Evolutionary conservation across 2,797 vertebrate species (phyloP).

Genomic region (Astyanax mexicanus): DNA sequence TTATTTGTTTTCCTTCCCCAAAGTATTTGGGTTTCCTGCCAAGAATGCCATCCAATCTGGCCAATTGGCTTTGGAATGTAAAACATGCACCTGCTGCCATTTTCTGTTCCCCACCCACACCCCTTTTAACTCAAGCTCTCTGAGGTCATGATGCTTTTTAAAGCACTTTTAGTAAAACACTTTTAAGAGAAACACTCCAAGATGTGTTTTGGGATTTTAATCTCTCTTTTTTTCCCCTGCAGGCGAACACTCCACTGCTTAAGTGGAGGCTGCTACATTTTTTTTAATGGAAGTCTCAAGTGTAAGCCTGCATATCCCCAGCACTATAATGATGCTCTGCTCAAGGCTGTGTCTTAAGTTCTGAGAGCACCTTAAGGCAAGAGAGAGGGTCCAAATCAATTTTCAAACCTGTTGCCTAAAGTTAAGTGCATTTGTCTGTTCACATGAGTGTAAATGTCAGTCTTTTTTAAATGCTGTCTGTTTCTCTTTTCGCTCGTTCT

Average conservation of each 20-base stretch:
- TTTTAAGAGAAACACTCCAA: too few species aligned
- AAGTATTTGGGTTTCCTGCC: constrained; percentile 17
- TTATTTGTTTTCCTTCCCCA: constrained; percentile 28
- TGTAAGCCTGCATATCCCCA: background rate
- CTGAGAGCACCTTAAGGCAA: background rate
- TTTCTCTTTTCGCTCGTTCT: background rate
- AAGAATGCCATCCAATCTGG: constrained; percentile 55
- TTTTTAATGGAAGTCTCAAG: constrained; percentile 13
- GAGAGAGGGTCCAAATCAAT: constrained; percentile 7
- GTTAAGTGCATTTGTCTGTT: constrained; percentile 8
- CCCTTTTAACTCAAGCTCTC: background rate
- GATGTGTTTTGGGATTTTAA: constrained; percentile 30
- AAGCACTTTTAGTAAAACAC: constrained; percentile 44
- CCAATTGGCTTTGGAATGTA: constrained; percentile 24
- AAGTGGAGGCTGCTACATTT: constrained; percentile 4
- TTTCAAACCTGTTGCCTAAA: background rate
- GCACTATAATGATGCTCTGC: background rate
- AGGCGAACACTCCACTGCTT: background rate
- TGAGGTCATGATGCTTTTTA: background rate
- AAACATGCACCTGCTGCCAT: constrained; percentile 26
- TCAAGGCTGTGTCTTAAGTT: background rate
- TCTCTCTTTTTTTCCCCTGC: background rate
- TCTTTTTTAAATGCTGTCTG: background rate
- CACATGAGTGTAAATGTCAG: constrained; percentile 3
- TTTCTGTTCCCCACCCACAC: background rate